A percentile compares a stretch with the other conserved stretches of the same genome.
Evolutionary conservation across 2,113 vertebrate species (phyloP).

Genomic region (Limanda limanda): DNA sequence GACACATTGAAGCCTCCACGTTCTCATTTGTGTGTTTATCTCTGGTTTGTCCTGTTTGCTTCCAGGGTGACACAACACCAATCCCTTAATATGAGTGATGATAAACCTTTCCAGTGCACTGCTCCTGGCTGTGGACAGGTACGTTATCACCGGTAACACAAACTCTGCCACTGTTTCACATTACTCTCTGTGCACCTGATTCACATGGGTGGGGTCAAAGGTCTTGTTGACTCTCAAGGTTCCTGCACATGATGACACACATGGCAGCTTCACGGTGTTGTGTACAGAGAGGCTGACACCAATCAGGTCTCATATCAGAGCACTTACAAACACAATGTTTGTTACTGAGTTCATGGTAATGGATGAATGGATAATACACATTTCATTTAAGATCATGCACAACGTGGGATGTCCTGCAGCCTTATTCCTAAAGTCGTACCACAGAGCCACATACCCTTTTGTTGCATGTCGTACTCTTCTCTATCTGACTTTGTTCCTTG

Average conservation of each 20-base stretch:
- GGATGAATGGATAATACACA: neutral
- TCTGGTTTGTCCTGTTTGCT: conserved; percentile 41
- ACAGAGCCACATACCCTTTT: neutral
- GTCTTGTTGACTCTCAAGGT: neutral
- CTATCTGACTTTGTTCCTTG: too few species aligned
- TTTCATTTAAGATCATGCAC: neutral
- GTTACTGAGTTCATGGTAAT: neutral
- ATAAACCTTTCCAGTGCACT: conserved; percentile 98
- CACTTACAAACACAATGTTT: too few species aligned
- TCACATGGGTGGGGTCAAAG: neutral
- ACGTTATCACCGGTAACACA: conserved; percentile 35
- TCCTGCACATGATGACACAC: neutral
- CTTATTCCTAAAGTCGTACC: neutral
- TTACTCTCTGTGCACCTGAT: neutral
- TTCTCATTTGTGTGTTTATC: neutral
- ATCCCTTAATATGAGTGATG: conserved; percentile 99
- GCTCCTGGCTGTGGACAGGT: conserved; percentile 99
- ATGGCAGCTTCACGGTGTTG: too few species aligned
- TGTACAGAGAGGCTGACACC: neutral
- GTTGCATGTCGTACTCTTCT: neutral
- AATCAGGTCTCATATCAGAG: neutral
- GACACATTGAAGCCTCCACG: neutral
- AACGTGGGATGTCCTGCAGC: too few species aligned
- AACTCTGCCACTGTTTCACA: conserved; percentile 1
- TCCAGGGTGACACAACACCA: conserved; percentile 89